These are phyloP conservation scores for Chrysopilus asiliformis DNA, from an alignment of 2,888 invertebrate genomes.

Conservation along the genomic window DNA sequence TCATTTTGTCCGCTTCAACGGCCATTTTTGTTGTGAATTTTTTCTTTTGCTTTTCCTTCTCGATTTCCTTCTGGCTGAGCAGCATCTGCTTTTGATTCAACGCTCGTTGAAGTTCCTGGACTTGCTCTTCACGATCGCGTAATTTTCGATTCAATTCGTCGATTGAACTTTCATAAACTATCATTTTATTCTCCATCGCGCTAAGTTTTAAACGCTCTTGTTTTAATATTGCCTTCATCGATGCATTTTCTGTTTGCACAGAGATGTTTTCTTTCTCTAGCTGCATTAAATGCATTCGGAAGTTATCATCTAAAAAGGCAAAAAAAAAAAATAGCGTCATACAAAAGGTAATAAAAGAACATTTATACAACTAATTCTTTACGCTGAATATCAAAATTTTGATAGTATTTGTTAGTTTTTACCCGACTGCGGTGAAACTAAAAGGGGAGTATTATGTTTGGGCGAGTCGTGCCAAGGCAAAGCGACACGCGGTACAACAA, in stretches of 20 bases:
- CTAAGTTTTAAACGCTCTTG: constrained; percentile 52
- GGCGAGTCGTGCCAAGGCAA: too few relatives aligned
- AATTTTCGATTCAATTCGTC: constrained; percentile 48
- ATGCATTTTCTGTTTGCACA: constrained; percentile 51
- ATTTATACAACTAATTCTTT: too few relatives aligned
- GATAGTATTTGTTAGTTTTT: too few relatives aligned
- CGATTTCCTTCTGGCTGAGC: constrained; percentile 48
- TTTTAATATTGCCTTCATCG: constrained; percentile 48
- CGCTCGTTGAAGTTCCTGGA: constrained; percentile 46
- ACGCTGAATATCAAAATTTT: background rate
- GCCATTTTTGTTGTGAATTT: constrained; percentile 51
- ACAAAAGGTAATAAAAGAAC: background rate
- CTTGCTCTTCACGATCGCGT: constrained; percentile 49
- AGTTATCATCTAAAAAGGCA: constrained; percentile 39
- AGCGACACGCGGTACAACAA: too few relatives aligned
- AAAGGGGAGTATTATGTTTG: too few relatives aligned
- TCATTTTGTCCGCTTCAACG: constrained; percentile 59
- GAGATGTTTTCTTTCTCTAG: constrained; percentile 58
- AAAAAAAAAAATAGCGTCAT: constrained; percentile 2
- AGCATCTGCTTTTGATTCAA: constrained; percentile 50
- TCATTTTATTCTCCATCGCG: constrained; percentile 52
- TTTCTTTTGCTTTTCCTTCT: constrained; percentile 52
- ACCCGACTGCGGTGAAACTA: too few relatives aligned
- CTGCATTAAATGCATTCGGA: constrained; percentile 50
- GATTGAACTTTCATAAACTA: constrained; percentile 49